Evolutionary conservation across 1,140 invertebrate species (phyloP).

Genomic region (Drosophila novamexicana): DNA sequence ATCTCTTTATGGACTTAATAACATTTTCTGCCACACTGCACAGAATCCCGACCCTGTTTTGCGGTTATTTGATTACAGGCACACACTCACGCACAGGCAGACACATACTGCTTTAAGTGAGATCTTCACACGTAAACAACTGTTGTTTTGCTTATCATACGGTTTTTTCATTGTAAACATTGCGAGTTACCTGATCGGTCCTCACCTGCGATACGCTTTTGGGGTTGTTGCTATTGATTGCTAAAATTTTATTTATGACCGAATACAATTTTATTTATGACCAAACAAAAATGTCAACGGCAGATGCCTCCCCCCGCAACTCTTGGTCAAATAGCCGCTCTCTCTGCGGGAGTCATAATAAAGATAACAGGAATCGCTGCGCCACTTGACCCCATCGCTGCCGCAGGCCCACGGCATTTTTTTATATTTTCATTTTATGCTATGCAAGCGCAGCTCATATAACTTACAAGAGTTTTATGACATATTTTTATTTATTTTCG

Average conservation of each 20-base stretch:
- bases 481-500: too few species aligned
- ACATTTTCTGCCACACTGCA: slow-evolving; percentile 38
- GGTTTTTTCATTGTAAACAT: slow-evolving; percentile 19
- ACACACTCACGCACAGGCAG: too few species aligned
- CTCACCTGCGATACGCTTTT: slow-evolving; percentile 20
- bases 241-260: slow-evolving; percentile 57
- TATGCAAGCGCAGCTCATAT: slow-evolving; percentile 29
- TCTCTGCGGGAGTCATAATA: slow-evolving; percentile 44
- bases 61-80: slow-evolving; percentile 35
- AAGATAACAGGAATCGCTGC: slow-evolving; percentile 60
- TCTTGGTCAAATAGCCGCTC: background rate
- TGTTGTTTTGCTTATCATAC: slow-evolving; percentile 32
- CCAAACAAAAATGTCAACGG: slow-evolving; percentile 41
- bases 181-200: slow-evolving; percentile 4
- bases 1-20: slow-evolving; percentile 10
- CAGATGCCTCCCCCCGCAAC: slow-evolving; percentile 5
- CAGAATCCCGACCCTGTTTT: slow-evolving; percentile 15
- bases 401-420: slow-evolving; percentile 19
- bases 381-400: background rate
- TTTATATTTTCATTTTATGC: slow-evolving; percentile 67
- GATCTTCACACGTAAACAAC: slow-evolving; percentile 24
- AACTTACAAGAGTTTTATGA: too few species aligned
- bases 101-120: background rate
- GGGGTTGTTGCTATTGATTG: slow-evolving; percentile 52
- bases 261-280: slow-evolving; percentile 32